Conservation (phyloP, 2,888 invertebrate genomes). For the Macrosiphum euphorbiae region DNA sequence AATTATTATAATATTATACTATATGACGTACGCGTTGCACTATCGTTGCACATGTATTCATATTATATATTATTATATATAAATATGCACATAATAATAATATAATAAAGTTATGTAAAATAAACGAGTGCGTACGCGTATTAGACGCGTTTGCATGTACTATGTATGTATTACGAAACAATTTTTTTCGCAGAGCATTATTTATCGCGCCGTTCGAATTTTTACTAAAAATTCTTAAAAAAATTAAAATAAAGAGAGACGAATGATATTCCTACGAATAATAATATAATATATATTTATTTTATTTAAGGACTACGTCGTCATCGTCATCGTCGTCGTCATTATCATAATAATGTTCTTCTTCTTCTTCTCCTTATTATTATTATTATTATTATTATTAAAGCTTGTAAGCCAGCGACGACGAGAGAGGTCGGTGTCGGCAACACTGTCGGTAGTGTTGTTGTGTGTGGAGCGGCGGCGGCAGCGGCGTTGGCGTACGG, state of each 20-base stretch:
- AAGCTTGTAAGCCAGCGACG: slow-evolving; percentile 52
- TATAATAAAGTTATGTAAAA: slow-evolving; percentile 8
- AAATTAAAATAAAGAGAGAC: slow-evolving; percentile 14
- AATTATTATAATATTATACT: background rate
- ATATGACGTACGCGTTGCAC: background rate
- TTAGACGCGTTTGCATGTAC: background rate
- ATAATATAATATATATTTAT: slow-evolving; percentile 12
- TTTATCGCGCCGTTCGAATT: background rate
- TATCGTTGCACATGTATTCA: background rate
- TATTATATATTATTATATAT: background rate
- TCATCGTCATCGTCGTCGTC: slow-evolving; percentile 33
- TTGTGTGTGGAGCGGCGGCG: slow-evolving; percentile 7
- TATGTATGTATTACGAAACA: background rate
- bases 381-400: slow-evolving; percentile 58
- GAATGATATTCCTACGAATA: slow-evolving; percentile 13
- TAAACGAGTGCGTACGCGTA: background rate
- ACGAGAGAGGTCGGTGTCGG: slow-evolving; percentile 60
- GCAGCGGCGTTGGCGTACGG: background rate
- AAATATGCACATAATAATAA: background rate
- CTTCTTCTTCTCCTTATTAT: slow-evolving; percentile 9
- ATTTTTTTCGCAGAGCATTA: background rate
- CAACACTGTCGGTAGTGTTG: slow-evolving; percentile 55
- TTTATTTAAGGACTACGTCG: slow-evolving; percentile 43
- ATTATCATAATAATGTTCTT: slow-evolving; percentile 47
- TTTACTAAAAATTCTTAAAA: background rate